These are phyloP conservation scores for Romanogobio albipinnatus DNA, from an alignment of 2,113 vertebrate species.

Conservation along the genomic window DNA sequence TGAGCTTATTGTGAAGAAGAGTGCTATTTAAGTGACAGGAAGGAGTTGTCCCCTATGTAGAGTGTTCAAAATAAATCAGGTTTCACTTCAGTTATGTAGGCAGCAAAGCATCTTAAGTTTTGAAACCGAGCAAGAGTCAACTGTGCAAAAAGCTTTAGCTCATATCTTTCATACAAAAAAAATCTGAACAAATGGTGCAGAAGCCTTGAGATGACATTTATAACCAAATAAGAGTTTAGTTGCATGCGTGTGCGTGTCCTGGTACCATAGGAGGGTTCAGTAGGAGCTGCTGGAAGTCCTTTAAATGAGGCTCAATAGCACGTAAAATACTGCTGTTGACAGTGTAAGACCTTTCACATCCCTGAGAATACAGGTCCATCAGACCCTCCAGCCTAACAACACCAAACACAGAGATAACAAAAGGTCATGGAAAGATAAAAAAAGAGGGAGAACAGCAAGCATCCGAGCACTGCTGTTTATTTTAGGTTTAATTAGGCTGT, in stretches of 20 bases:
- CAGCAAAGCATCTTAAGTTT: neutral
- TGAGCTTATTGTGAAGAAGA: neutral
- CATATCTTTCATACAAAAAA: neutral
- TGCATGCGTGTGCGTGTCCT: neutral
- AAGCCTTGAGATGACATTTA: constrained; percentile 18
- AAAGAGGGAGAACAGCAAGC: neutral
- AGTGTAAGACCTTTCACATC: constrained; percentile 88
- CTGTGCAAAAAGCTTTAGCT: neutral
- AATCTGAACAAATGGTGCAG: neutral
- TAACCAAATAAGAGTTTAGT: neutral
- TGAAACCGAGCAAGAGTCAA: neutral
- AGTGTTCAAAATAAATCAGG: neutral
- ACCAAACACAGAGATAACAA: constrained; percentile 6
- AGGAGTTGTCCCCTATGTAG: neutral
- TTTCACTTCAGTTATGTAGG: neutral
- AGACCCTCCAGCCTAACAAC: constrained; percentile 87
- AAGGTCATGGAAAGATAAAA: neutral
- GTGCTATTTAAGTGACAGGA: neutral
- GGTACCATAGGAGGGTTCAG: constrained; percentile 92
- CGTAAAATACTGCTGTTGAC: constrained; percentile 89
- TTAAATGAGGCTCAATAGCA: constrained; percentile 90
- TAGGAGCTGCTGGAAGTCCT: constrained; percentile 95
- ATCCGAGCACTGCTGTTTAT: neutral
- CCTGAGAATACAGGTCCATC: constrained; percentile 96
- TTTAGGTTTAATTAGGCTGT: neutral